These are phyloP conservation scores for Mya arenaria DNA, from an alignment of 1,140 invertebrate genomes.

Conservation along the genomic window DNA sequence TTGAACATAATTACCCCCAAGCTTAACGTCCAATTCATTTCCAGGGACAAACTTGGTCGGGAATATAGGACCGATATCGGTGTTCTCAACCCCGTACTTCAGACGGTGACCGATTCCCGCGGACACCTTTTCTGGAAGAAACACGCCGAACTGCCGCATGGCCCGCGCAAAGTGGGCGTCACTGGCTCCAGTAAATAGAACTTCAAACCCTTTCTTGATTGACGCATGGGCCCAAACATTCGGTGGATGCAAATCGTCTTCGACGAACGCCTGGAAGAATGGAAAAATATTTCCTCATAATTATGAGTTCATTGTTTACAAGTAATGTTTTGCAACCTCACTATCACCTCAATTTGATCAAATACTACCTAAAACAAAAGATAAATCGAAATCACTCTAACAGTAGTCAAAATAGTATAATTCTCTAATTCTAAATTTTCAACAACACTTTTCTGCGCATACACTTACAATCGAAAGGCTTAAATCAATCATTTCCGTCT, in stretches of 20 bases:
- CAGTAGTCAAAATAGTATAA: too few species aligned
- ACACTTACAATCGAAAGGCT: too few species aligned
- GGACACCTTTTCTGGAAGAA: constrained; percentile 60
- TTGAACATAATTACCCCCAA: constrained; percentile 59
- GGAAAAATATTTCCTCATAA: too few species aligned
- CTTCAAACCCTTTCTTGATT: constrained; percentile 53
- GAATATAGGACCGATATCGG: constrained; percentile 52
- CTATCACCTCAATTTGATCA: too few species aligned
- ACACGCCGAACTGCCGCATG: constrained; percentile 71
- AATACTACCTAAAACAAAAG: too few species aligned
- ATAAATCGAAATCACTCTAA: too few species aligned
- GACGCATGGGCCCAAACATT: constrained; percentile 69
- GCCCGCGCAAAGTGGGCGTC: constrained; percentile 53
- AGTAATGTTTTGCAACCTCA: too few species aligned
- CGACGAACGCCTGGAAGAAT: constrained; percentile 67
- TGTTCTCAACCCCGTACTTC: constrained; percentile 30
- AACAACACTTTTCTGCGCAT: too few species aligned
- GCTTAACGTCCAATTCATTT: constrained; percentile 45
- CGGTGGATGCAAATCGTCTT: constrained; percentile 61
- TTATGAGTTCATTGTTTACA: too few species aligned
- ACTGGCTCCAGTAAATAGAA: constrained; percentile 42
- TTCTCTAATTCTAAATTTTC: too few species aligned
- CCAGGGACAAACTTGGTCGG: constrained; percentile 66
- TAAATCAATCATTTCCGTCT: too few species aligned
- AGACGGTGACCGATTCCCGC: constrained; percentile 67